A percentile compares a stretch with the other conserved stretches of the same genome.
These are phyloP conservation scores for Campopleginae sp. DNA, from an alignment of 2,888 invertebrate species.

Conservation along the genomic window DNA sequence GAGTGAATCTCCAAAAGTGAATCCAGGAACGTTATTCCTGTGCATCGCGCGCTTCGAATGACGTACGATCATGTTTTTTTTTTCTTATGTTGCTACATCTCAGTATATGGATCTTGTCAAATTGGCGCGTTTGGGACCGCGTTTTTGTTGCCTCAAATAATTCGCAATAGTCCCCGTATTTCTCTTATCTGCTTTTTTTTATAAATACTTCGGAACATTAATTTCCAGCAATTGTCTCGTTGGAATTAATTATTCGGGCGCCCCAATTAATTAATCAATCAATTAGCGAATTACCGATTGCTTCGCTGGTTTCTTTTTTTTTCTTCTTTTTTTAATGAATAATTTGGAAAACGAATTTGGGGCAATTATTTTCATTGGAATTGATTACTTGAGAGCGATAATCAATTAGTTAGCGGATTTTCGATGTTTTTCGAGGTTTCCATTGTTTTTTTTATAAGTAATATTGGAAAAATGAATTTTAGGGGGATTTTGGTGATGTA, in stretches of 20 bases:
- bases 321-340: background rate
- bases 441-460: background rate
- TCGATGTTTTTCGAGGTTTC: conserved; percentile 1
- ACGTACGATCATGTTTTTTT: conserved; percentile 45
- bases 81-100: background rate
- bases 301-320: background rate
- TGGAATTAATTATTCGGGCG: too few species aligned
- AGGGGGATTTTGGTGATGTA: conserved; percentile 89
- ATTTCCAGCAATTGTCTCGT: too few species aligned
- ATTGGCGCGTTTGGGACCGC: background rate
- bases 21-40: conserved; percentile 1
- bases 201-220: too few species aligned
- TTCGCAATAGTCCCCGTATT: background rate
- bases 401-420: background rate
- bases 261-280: too few species aligned
- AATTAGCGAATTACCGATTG: background rate
- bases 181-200: too few species aligned
- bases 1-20: conserved; percentile 15
- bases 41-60: conserved; percentile 54
- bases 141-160: background rate
- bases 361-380: too few species aligned
- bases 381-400: too few species aligned
- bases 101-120: background rate
- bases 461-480: conserved; percentile 45
- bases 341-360: conserved; percentile 13